phyloP scores from a whole-genome alignment of 1,140 invertebrate genomes.

The Planococcus citri region DNA sequence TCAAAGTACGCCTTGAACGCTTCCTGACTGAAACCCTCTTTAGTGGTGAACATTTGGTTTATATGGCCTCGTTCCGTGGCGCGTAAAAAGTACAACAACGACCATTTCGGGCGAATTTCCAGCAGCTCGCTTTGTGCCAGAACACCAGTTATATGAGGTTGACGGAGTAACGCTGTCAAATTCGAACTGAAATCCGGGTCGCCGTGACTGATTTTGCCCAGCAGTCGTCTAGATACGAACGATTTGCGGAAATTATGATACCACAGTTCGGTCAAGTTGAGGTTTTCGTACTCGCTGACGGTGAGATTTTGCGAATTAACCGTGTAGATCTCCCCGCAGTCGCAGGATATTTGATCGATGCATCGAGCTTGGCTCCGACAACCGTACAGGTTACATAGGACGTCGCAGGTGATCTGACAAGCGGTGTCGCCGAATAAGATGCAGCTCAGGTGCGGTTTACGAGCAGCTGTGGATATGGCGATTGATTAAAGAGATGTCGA shows the following conservation, averaged over 20 bases:
- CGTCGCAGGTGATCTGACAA: not conserved
- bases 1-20: not conserved
- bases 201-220: not conserved
- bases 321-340: not conserved
- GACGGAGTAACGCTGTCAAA: not conserved
- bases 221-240: not conserved
- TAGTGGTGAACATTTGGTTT: not conserved
- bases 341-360: not conserved
- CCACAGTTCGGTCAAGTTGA: not conserved
- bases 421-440: not conserved
- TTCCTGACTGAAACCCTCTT: not conserved
- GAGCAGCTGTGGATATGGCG: not conserved
- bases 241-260: not conserved
- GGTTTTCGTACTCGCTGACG: not conserved
- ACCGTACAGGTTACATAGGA: not conserved
- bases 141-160: not conserved
- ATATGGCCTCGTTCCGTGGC: not conserved
- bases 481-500: no score
- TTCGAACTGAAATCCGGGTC: not conserved
- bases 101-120: not conserved
- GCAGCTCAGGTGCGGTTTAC: not conserved
- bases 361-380: not conserved
- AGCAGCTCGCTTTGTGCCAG: not conserved
- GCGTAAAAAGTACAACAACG: not conserved
- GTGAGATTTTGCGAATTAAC: not conserved